A percentile compares a stretch with the other conserved stretches of the same genome.
Evolutionary conservation across 2,113 vertebrate species (phyloP).

Genomic region (Bufo bufo): DNA sequence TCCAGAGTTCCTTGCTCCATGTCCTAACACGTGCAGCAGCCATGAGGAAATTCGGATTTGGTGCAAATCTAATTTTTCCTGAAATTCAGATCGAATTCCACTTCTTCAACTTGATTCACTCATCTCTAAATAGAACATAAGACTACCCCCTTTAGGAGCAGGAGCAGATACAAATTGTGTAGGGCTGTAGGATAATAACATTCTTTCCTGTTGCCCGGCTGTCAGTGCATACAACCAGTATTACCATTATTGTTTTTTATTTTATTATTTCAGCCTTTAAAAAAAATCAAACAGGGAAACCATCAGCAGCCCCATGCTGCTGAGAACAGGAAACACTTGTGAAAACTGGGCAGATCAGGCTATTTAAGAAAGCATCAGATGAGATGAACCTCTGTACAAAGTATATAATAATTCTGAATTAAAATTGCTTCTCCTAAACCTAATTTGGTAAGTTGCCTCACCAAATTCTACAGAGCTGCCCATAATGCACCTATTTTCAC

Average conservation of each 20-base stretch:
- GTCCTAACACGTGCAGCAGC: too few species aligned
- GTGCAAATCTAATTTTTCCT: too few species aligned
- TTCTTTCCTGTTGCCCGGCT: background rate
- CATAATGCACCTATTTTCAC: background rate
- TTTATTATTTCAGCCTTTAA: background rate
- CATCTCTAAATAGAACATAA: background rate
- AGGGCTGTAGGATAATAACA: background rate
- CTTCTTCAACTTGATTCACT: too few species aligned
- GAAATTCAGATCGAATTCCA: too few species aligned
- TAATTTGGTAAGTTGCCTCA: background rate
- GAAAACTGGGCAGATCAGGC: background rate
- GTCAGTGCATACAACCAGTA: background rate
- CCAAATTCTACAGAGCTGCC: background rate
- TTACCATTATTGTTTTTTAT: background rate
- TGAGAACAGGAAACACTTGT: too few species aligned
- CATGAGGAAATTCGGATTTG: too few species aligned
- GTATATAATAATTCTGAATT: background rate
- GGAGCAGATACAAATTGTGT: background rate
- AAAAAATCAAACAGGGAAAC: background rate
- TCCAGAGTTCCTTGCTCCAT: too few species aligned
- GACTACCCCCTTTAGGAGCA: background rate
- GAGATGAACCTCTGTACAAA: background rate
- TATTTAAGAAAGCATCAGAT: background rate
- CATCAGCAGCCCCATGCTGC: background rate
- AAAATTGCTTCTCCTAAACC: background rate